These are phyloP conservation scores for Seriola quinqueradiata DNA, from an alignment of 2,113 vertebrate genomes.

Conservation along the genomic window DNA sequence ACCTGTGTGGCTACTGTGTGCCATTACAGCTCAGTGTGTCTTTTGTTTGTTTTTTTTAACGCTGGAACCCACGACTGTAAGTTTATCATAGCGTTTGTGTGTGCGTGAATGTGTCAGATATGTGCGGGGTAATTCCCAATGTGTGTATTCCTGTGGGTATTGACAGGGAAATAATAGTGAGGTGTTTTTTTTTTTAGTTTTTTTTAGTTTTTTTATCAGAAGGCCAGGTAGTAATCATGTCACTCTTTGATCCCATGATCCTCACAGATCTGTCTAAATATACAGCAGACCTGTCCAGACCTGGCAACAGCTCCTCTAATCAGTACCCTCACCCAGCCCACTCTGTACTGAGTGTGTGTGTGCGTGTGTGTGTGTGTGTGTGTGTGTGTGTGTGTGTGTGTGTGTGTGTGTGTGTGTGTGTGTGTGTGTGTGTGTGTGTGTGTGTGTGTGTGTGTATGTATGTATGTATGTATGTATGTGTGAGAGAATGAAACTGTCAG, in stretches of 20 bases:
- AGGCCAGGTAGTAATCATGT: constrained; percentile 83
- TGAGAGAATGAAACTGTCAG: constrained; percentile 5
- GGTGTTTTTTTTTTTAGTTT: constrained; percentile 7
- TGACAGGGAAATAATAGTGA: constrained; percentile 83
- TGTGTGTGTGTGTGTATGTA: background rate
- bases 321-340: constrained; percentile 57
- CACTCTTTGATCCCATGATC: constrained; percentile 85
- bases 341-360: constrained; percentile 23
- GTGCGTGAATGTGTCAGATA: background rate
- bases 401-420: background rate
- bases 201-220: constrained; percentile 78
- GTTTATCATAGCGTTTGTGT: background rate
- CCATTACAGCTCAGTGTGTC: constrained; percentile 16
- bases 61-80: background rate
- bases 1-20: constrained; percentile 6
- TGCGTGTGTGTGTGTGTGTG: constrained; percentile 28
- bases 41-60: background rate
- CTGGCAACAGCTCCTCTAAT: constrained; percentile 67
- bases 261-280: constrained; percentile 81
- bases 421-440: constrained; percentile 18
- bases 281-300: constrained; percentile 79
- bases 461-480: background rate
- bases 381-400: background rate
- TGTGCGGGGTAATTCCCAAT: constrained; percentile 30
- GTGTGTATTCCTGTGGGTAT: constrained; percentile 70